Evolutionary conservation across 1,140 invertebrate species (phyloP), one percentile per base, ranked within the genome.

Genomic region (Philotrypesis tridentata): DNA sequence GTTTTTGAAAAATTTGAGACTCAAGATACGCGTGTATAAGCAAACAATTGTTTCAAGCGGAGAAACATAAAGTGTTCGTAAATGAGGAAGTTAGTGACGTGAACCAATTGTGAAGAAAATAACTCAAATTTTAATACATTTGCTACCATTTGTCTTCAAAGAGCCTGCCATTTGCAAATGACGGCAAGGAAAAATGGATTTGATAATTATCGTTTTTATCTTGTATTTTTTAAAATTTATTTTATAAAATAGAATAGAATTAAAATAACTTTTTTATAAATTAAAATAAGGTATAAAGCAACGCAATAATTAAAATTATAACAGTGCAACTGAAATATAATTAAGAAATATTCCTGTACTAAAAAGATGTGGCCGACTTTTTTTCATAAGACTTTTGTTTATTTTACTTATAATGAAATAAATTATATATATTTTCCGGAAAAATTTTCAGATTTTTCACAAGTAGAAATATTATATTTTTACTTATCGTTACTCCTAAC

Each of bases 391-490:
- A 55, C 31, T 25, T 73, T 55, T 70, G 48, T 55, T 78, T 71
- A 79, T 74, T 74, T 27, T 55, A 65, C 8, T 68, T 81, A 31
- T 33, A 31, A 67, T 48, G 27, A 70, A 81, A 75, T 75, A 68
- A 75, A 75, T 68, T 60, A 55, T 68, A 60, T 40, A 80, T 74
- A 74, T 55, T 6, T 68, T 68, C 17, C 71, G 6, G n/a, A 68
- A 81, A 75, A 65, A 43, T 43, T 74, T 74, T n/a, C n/a, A 21
- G 21, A n/a, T 23, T n/a, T 67, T 74, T 74, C n/a, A 65, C 33
- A 86, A 61, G 82, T 87, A 86, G 82, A 87, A 86, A 86, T 87
- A 85, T 85, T 85, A 23, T 70, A 85, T 85, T 86, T 85, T 74
- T 71, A 79, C 80, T 82, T 82, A 78, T 43, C 78, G 43, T 81